A percentile compares a stretch with the other conserved stretches of the same genome.
Conservation (phyloP, 2,797 vertebrate genomes). For the Todus mexicanus region DNA sequence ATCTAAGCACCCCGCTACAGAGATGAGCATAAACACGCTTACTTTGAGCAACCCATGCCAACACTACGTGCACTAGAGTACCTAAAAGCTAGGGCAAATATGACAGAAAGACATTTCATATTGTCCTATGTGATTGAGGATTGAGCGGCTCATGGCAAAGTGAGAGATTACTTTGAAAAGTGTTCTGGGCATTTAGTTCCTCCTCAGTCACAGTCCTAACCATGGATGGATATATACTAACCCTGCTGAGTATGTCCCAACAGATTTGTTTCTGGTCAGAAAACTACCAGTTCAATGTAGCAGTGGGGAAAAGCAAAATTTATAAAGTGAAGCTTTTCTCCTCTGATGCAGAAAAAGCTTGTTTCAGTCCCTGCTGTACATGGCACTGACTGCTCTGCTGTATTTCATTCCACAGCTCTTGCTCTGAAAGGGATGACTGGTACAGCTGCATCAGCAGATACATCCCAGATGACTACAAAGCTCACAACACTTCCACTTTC, state of each 20-base stretch:
- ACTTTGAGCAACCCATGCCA: background rate
- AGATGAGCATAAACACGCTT: background rate
- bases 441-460: slow-evolving; percentile 86
- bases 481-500: slow-evolving; percentile 69
- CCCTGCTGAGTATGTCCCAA: background rate
- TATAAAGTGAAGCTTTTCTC: background rate
- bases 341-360: background rate
- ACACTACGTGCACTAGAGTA: background rate
- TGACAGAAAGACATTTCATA: background rate
- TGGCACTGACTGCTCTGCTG: background rate
- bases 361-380: background rate
- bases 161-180: background rate
- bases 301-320: background rate
- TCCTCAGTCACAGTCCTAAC: background rate
- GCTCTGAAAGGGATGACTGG: slow-evolving; percentile 92
- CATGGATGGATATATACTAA: background rate
- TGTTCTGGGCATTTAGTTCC: background rate
- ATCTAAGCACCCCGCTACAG: background rate
- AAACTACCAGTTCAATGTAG: background rate
- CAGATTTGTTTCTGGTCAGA: background rate
- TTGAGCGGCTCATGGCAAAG: background rate
- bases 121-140: background rate
- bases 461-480: slow-evolving; percentile 77
- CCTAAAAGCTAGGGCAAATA: background rate
- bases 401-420: slow-evolving; percentile 80